Evolutionary conservation across 2,113 vertebrate genomes (phyloP), one percentile per base, ranked within the genome.

Genomic region (Grammomys dolichurus): DNA sequence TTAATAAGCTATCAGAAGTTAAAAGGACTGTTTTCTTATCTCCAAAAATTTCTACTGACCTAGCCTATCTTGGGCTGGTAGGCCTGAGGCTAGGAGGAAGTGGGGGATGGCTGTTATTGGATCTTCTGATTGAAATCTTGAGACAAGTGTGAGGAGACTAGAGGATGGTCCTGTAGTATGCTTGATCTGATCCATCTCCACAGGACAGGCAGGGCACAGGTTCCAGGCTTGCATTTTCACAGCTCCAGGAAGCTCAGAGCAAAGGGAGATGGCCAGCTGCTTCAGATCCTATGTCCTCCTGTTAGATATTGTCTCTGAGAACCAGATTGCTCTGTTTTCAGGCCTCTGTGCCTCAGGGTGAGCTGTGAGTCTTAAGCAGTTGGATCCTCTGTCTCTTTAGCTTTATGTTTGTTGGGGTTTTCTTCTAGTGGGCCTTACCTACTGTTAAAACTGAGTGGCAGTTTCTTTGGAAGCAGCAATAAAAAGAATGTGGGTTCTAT

Each of bases 1-100:
- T 80, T 56, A 87, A 14, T 31, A 76, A 82, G 26, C 6, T 90
- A 22, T 76, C 28, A 91, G 51, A 95, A 90, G 36, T 76, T 33
- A 56, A 78, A 92, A 90, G 20, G 31, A 0, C 10, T 9, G 48
- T 95, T 78, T 88, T 48, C 54, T 76, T 1, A 10, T 12, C 16
- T 70, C 81, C 43, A 28, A 60, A 75, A 77, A 80, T 69, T 70
- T 90, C 73, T 51, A 65, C 81, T 40, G 12, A 82, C 5, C 7
- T 40, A 78, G 11, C 33, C 36, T 46, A 5, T 56, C 16, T 46
- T 58, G 69, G 60, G 36, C 56, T 8, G 70, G 69, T 24, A 31
- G 72, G 54, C 19, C 4, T 77, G 46, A 22, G 3, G 5, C 6
- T 19, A 14, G 70, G 7, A 6, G 8, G 24, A 17, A 48, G 51